Conservation (phyloP, 1,140 invertebrate genomes). For the Globodera rostochiensis region DNA sequence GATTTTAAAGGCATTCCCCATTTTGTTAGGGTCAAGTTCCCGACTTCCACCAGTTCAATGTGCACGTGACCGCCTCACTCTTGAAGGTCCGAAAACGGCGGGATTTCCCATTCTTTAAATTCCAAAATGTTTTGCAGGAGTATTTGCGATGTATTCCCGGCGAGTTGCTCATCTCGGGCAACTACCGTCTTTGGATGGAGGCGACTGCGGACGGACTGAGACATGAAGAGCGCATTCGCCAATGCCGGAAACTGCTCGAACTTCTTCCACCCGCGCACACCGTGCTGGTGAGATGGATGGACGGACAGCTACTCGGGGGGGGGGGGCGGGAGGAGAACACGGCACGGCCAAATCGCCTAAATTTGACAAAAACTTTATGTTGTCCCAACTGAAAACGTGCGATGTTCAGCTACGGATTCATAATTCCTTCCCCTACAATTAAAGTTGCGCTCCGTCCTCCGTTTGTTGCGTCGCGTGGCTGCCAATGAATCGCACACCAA, state of each 20-base stretch:
- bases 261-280: constrained; percentile 49
- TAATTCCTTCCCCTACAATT: no score
- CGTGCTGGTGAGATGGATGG: constrained; percentile 33
- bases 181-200: constrained; percentile 56
- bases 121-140: constrained; percentile 33
- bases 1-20: background rate
- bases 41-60: constrained; percentile 51
- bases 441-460: constrained; percentile 35
- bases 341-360: no score
- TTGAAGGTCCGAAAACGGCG: constrained; percentile 37
- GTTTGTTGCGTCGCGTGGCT: constrained; percentile 40
- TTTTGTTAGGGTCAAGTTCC: constrained; percentile 47
- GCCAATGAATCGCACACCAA: constrained; percentile 40
- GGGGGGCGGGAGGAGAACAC: background rate
- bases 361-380: no score
- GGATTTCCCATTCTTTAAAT: constrained; percentile 14
- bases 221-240: constrained; percentile 34
- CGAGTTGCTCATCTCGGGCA: constrained; percentile 50
- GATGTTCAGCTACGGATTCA: no score
- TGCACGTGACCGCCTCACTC: constrained; percentile 53
- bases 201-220: constrained; percentile 19
- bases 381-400: no score
- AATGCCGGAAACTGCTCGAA: constrained; percentile 43
- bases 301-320: background rate
- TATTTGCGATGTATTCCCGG: constrained; percentile 54